Conservation (phyloP, 2,113 vertebrate genomes). For the Ceuthmochares aereus region DNA sequence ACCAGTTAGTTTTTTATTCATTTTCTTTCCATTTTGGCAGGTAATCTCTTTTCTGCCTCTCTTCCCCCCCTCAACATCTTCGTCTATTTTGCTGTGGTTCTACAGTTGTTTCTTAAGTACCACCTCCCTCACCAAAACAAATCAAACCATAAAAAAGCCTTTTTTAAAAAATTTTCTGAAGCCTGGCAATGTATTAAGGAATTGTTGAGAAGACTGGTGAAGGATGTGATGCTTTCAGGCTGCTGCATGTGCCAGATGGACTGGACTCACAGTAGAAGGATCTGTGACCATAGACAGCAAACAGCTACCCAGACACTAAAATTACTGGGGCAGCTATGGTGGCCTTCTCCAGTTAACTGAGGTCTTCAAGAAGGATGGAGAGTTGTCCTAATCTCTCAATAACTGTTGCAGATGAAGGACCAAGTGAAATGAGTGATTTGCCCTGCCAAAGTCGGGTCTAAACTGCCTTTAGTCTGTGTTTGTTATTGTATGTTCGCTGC, state of each 20-base stretch:
- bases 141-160: background rate
- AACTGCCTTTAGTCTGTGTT: background rate
- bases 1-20: background rate
- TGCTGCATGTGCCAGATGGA: background rate
- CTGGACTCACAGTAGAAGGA: background rate
- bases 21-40: background rate
- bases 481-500: background rate
- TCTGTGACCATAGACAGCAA: no score
- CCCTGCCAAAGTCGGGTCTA: background rate
- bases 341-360: background rate
- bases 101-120: rapidly evolving
- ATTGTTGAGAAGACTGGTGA: background rate
- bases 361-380: background rate
- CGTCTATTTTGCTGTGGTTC: background rate
- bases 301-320: background rate
- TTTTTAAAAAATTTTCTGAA: background rate
- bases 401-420: background rate
- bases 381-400: background rate
- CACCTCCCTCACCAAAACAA: rapidly evolving
- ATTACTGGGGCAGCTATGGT: background rate
- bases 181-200: background rate
- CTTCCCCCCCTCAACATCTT: background rate
- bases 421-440: background rate
- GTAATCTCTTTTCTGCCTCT: background rate
- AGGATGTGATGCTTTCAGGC: background rate